Evolutionary conservation across 2,888 invertebrate species (phyloP).

Genomic region (Andrena haemorrhoa): DNA sequence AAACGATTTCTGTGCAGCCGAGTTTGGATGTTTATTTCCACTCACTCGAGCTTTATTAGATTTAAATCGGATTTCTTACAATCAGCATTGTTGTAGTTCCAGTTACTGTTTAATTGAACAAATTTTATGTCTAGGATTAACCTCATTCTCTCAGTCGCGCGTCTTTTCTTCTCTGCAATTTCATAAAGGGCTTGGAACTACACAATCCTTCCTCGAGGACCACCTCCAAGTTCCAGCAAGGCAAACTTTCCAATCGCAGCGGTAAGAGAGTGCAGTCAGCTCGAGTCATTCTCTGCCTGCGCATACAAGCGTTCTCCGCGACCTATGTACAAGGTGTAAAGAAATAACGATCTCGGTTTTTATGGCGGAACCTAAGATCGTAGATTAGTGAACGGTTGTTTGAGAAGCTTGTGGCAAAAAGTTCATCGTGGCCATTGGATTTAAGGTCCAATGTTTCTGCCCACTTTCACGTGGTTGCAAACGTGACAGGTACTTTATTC

Average conservation of each 20-base stretch:
- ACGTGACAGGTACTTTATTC: background rate
- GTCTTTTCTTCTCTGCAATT: background rate
- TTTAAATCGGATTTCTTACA: too few species aligned
- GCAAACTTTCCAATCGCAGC: constrained; percentile 40
- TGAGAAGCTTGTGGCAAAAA: background rate
- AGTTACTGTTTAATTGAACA: too few species aligned
- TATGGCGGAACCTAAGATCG: background rate
- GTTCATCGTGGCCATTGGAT: background rate
- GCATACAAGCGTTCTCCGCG: background rate
- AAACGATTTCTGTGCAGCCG: background rate
- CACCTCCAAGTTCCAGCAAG: background rate
- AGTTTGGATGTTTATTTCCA: too few species aligned
- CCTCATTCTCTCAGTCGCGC: background rate
- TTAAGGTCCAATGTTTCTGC: background rate
- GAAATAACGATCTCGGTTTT: background rate
- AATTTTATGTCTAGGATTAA: too few species aligned
- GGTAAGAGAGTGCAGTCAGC: constrained; percentile 15
- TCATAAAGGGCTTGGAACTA: background rate
- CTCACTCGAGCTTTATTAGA: too few species aligned
- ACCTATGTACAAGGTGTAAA: background rate
- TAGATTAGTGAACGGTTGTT: background rate
- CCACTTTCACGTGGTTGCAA: too few species aligned
- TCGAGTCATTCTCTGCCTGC: constrained; percentile 26
- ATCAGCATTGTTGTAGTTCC: too few species aligned
- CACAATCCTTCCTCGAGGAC: background rate